Evolutionary conservation across 2,888 invertebrate genomes (phyloP).

Genomic region (Ormyrus labotus): DNA sequence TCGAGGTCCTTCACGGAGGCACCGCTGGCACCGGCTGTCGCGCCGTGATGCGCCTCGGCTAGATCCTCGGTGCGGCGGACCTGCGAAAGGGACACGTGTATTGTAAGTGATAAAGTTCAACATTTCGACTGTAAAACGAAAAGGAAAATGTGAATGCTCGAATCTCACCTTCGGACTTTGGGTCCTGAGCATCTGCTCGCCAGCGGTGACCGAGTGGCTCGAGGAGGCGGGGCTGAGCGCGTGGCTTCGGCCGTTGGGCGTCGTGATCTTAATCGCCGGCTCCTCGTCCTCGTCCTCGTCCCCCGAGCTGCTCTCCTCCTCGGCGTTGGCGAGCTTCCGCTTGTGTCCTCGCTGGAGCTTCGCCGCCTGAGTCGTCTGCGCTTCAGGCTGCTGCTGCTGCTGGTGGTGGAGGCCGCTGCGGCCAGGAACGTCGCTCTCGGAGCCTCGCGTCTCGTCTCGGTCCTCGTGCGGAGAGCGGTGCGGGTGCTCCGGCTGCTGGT

Average conservation of each 20-base stretch:
- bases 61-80: slow-evolving; percentile 63
- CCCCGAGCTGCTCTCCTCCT: slow-evolving; percentile 76
- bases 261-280: slow-evolving; percentile 76
- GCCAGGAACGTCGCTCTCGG: slow-evolving; percentile 77
- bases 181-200: slow-evolving; percentile 70
- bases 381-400: slow-evolving; percentile 76
- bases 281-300: slow-evolving; percentile 77
- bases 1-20: slow-evolving; percentile 93
- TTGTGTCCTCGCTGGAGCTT: slow-evolving; percentile 78
- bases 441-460: slow-evolving; percentile 76
- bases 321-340: slow-evolving; percentile 78
- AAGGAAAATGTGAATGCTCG: too few relatives aligned
- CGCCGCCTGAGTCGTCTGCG: slow-evolving; percentile 65
- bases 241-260: slow-evolving; percentile 72
- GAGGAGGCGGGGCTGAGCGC: slow-evolving; percentile 81
- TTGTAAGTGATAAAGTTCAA: too few relatives aligned
- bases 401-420: slow-evolving; percentile 78
- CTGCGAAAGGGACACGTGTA: not conserved
- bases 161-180: slow-evolving; percentile 68
- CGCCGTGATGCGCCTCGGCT: slow-evolving; percentile 66
- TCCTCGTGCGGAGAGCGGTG: slow-evolving; percentile 76
- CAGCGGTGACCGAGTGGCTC: slow-evolving; percentile 78
- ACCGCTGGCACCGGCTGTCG: slow-evolving; percentile 76
- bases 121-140: too few relatives aligned
- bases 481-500: slow-evolving; percentile 76